Evolutionary conservation across 1,140 invertebrate genomes (phyloP).

Genomic region (Rhopalosiphum maidis): DNA sequence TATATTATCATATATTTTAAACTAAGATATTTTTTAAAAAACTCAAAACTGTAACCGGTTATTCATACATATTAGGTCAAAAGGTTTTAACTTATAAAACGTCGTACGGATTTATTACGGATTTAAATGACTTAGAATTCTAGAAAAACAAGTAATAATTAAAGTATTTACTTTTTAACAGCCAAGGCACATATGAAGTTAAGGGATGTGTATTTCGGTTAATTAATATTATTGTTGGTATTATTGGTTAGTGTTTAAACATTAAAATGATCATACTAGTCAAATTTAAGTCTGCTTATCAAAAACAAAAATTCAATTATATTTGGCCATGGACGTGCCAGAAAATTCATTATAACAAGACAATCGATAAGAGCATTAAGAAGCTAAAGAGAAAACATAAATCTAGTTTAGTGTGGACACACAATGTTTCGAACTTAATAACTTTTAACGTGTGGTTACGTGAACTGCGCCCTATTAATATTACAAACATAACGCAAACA

Average conservation of each 20-base stretch:
- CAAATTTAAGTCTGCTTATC: neutral
- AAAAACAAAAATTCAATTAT: neutral
- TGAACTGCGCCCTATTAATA: neutral
- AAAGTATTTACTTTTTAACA: neutral
- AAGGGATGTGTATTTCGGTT: neutral
- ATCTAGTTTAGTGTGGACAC: conserved; percentile 24
- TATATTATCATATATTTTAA: neutral
- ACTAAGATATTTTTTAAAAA: neutral
- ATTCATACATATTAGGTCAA: neutral
- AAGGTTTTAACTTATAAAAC: neutral
- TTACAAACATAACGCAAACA: conserved; percentile 13
- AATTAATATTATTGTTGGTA: neutral
- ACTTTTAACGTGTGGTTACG: conserved; percentile 15
- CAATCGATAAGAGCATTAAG: conserved; percentile 36
- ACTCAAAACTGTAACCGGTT: neutral
- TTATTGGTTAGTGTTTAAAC: neutral
- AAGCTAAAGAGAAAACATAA: conserved; percentile 18
- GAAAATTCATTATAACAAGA: conserved; percentile 39
- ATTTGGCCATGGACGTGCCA: neutral
- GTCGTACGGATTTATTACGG: neutral
- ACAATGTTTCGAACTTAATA: neutral
- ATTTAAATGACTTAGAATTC: neutral
- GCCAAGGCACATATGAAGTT: neutral
- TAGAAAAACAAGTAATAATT: too few relatives aligned
- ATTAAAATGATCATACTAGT: neutral